These are phyloP conservation scores for Columba janthina DNA, from an alignment of 2,113 vertebrate species.

Conservation along the genomic window DNA sequence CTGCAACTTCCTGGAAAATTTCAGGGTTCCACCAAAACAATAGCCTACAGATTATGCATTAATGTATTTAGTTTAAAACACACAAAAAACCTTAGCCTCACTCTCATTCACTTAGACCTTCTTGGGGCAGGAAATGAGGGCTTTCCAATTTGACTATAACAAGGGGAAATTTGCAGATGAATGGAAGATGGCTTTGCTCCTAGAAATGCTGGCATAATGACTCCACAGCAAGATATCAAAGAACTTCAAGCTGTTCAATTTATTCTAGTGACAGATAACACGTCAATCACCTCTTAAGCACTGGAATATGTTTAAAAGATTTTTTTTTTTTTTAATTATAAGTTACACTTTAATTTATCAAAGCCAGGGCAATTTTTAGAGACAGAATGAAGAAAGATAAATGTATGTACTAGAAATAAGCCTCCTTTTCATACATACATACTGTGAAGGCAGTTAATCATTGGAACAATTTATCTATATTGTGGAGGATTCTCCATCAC, in stretches of 20 bases:
- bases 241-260: conserved; percentile 42
- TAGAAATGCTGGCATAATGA: conserved; percentile 27
- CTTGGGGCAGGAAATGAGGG: neutral
- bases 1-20: neutral
- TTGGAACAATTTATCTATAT: conserved; percentile 38
- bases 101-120: neutral
- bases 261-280: conserved; percentile 27
- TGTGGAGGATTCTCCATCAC: conserved; percentile 53
- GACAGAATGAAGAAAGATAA: conserved; percentile 53
- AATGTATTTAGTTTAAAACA: neutral
- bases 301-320: neutral
- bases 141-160: conserved; percentile 1
- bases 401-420: conserved; percentile 56
- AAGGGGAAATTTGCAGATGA: conserved; percentile 41
- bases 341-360: conserved; percentile 48
- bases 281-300: conserved; percentile 31
- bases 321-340: conserved; percentile 33
- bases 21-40: neutral
- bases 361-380: conserved; percentile 42
- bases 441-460: conserved; percentile 56
- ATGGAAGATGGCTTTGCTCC: conserved; percentile 53
- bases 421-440: conserved; percentile 32
- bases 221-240: neutral
- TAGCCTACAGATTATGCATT: neutral
- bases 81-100: neutral